Conservation (phyloP, 2,113 vertebrate genomes). For the Limnothrissa miodon region DNA sequence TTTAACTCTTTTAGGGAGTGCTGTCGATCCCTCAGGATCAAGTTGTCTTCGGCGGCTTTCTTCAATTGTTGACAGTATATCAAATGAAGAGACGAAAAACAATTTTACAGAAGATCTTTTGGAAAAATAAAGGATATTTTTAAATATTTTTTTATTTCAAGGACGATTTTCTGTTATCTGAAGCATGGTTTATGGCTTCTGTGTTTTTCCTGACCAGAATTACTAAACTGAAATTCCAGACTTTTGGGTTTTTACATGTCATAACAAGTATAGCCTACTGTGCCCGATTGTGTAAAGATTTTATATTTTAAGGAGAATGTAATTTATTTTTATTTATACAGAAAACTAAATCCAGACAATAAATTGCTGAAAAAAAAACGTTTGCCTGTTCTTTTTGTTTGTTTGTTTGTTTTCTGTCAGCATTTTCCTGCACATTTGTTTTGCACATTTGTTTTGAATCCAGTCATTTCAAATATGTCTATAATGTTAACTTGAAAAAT, state of each 20-base stretch:
- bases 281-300: slow-evolving; percentile 16
- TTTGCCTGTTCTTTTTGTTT: background rate
- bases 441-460: background rate
- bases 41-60: slow-evolving; percentile 92
- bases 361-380: slow-evolving; percentile 4
- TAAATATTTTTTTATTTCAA: slow-evolving; percentile 48
- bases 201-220: background rate
- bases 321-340: slow-evolving; percentile 14
- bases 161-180: slow-evolving; percentile 37
- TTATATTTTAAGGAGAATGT: slow-evolving; percentile 10
- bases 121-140: slow-evolving; percentile 54
- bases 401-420: background rate
- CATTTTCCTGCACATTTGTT: background rate
- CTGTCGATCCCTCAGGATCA: slow-evolving; percentile 79
- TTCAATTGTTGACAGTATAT: slow-evolving; percentile 97
- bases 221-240: background rate
- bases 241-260: background rate
- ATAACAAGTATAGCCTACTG: background rate
- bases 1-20: slow-evolving; percentile 55
- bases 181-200: background rate
- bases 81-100: slow-evolving; percentile 78
- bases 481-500: background rate
- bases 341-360: slow-evolving; percentile 22
- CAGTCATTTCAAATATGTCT: background rate
- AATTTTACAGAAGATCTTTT: slow-evolving; percentile 45